phyloP scores from a whole-genome alignment of 2,113 vertebrate genomes.

The Phalacrocorax pelagicus region DNA sequence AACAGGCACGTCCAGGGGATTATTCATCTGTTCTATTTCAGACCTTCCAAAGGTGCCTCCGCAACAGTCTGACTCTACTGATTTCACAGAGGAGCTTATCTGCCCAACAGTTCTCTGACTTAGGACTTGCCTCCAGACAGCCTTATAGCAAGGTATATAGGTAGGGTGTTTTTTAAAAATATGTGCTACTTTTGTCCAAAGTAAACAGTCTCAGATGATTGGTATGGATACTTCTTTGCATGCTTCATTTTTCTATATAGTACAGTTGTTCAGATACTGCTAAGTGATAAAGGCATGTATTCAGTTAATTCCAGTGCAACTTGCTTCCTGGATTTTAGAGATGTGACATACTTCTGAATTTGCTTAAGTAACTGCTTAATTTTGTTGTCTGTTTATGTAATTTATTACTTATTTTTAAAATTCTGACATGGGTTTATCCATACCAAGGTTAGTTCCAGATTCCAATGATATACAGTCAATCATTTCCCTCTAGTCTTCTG shows the following conservation, averaged over 20 bases:
- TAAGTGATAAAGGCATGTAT: background rate
- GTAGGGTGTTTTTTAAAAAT: background rate
- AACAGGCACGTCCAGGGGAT: background rate
- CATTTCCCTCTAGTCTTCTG: background rate
- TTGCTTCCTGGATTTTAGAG: background rate
- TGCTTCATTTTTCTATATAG: background rate
- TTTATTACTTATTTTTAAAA: background rate
- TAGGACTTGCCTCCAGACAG: background rate
- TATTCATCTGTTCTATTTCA: conserved; percentile 25
- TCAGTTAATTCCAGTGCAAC: background rate
- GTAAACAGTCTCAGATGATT: background rate
- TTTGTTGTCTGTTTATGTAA: background rate
- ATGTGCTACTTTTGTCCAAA: background rate
- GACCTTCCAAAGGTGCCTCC: background rate
- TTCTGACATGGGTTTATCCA: background rate
- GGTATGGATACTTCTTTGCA: background rate
- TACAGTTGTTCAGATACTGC: background rate
- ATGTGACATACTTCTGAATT: background rate
- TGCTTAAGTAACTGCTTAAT: background rate
- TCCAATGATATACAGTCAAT: background rate
- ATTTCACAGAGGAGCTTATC: background rate
- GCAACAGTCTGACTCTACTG: background rate
- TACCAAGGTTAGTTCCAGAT: background rate
- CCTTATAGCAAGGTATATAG: background rate
- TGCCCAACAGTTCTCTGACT: background rate